phyloP scores from a whole-genome alignment of 2,113 vertebrate genomes.

The Mandrillus leucophaeus region DNA sequence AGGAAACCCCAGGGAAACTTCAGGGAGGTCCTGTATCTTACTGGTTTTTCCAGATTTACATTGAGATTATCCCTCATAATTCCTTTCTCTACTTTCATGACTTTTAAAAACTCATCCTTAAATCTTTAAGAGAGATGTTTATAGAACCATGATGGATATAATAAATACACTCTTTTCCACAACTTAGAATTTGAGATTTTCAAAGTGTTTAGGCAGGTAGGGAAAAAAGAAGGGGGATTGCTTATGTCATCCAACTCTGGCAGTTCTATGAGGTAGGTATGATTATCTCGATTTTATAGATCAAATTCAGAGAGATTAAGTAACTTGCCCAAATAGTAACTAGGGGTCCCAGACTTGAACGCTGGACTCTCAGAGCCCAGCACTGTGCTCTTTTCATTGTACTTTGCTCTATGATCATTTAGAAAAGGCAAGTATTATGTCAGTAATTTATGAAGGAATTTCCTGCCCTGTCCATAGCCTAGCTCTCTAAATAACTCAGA shows the following conservation, averaged over 20 bases:
- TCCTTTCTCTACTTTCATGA: neutral
- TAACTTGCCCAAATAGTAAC: neutral
- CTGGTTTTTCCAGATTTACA: neutral
- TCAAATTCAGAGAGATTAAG: neutral
- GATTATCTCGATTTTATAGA: neutral
- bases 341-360: neutral
- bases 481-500: neutral
- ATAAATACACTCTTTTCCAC: neutral
- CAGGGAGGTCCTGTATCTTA: neutral
- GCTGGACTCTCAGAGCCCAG: neutral
- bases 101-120: neutral
- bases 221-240: neutral
- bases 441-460: neutral
- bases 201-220: neutral
- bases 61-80: neutral
- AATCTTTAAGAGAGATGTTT: neutral
- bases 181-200: constrained; percentile 15
- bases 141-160: neutral
- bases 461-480: neutral
- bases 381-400: neutral
- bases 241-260: neutral
- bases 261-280: neutral
- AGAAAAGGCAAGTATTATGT: neutral
- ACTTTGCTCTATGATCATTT: neutral
- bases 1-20: neutral